Evolutionary conservation across 1,140 invertebrate genomes (phyloP).

Genomic region (Cepaea nemoralis): DNA sequence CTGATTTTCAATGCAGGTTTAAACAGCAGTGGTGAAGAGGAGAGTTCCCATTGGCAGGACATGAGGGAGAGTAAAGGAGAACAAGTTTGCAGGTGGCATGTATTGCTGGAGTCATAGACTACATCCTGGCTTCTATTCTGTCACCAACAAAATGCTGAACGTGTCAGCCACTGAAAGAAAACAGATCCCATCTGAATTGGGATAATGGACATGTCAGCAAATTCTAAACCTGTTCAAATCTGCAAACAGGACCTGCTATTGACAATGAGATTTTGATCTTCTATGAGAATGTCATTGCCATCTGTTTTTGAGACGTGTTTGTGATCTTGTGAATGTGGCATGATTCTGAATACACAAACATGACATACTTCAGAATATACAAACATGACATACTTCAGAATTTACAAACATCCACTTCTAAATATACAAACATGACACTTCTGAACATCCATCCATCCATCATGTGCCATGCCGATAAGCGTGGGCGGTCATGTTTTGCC

Average conservation of each 20-base stretch:
- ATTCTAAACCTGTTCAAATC: not conserved
- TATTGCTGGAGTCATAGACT: constrained; percentile 75
- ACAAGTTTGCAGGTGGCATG: constrained; percentile 83
- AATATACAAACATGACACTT: not conserved
- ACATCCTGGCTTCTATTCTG: not conserved
- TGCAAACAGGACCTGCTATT: not conserved
- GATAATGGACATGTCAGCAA: too few relatives aligned
- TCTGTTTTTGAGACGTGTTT: too few relatives aligned
- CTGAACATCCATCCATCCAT: not conserved
- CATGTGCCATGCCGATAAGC: too few relatives aligned
- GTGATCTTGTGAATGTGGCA: not conserved
- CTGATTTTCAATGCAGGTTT: constrained; percentile 73
- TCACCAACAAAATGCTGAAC: not conserved
- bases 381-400: not conserved
- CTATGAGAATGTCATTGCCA: too few relatives aligned
- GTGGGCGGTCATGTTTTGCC: too few relatives aligned
- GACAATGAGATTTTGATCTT: not conserved
- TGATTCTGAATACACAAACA: not conserved
- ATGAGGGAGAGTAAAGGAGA: constrained; percentile 83
- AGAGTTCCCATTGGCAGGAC: constrained; percentile 93
- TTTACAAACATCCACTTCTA: not conserved
- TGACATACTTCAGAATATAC: not conserved
- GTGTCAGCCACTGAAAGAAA: too few relatives aligned
- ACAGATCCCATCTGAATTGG: too few relatives aligned
- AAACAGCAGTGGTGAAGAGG: constrained; percentile 91